Conservation (phyloP, 2,113 vertebrate species). For the Synodontis membranacea region DNA sequence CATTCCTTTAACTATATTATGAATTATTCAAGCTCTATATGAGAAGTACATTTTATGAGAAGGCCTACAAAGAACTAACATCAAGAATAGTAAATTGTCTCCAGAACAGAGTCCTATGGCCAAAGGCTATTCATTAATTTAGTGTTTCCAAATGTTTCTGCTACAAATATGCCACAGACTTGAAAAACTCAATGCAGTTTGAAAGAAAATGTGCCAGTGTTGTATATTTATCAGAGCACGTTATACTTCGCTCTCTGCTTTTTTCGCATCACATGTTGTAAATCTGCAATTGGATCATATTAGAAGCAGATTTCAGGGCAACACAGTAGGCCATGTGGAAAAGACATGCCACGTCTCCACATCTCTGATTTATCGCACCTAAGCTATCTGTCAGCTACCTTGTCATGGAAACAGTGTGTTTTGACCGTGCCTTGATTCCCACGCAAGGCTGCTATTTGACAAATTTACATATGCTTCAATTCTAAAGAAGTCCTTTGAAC, state of each 20-base stretch:
- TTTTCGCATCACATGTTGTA: constrained; percentile 52
- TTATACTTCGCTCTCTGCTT: constrained; percentile 41
- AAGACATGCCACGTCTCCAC: constrained; percentile 63
- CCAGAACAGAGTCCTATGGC: constrained; percentile 9
- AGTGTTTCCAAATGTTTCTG: constrained; percentile 20
- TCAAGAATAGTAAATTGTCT: constrained; percentile 7
- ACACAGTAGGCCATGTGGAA: constrained; percentile 53
- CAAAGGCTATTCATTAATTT: constrained; percentile 23
- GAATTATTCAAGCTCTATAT: neutral
- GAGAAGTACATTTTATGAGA: neutral
- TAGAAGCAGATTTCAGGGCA: constrained; percentile 54
- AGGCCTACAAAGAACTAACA: constrained; percentile 5
- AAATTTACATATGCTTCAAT: constrained; percentile 63
- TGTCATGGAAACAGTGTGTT: constrained; percentile 65
- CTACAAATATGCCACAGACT: neutral
- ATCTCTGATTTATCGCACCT: constrained; percentile 59
- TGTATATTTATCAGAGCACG: constrained; percentile 51
- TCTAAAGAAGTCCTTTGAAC: constrained; percentile 64
- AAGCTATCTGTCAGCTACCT: constrained; percentile 57
- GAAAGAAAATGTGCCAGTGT: constrained; percentile 33
- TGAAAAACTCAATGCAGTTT: neutral
- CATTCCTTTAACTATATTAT: constrained; percentile 13
- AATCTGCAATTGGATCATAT: constrained; percentile 62
- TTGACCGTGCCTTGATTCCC: constrained; percentile 58
- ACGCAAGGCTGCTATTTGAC: constrained; percentile 68